Base-by-base conservation (phyloP, 2,888 invertebrate species). In the Eupithecia subumbrata region DNA sequence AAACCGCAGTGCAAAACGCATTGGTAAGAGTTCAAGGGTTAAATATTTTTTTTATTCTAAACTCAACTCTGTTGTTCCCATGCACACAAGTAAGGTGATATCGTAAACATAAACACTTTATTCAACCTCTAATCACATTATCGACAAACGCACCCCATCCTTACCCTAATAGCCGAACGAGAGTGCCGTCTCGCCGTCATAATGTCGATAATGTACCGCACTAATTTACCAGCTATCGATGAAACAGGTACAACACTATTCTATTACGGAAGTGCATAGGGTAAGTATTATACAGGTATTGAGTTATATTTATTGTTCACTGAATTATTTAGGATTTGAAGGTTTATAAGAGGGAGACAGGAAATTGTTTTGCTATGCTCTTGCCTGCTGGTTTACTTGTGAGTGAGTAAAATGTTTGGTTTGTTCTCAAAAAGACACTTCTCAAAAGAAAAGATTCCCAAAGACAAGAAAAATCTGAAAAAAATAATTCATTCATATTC, bases 151-250 rank as follows among this genome's bases (percentile, higher is more conserved):
- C 45, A 16, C 22, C 76, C 71, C 91, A 84, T 67, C 91, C 78
- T 90, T 92, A 89, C 48, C 76, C 80, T 90, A 91, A 90, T 89
- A 87, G 88, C 86, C 84, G 78, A 80, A 82, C 82, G 84, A 87
- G 86, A 92, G 92, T 93, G 93, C 92, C 91, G 92, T 93, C 93
- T 88, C 91, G 92, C 87, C 91, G 82, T 87, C 91, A 88, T 93
- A 92, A 93, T 86, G 82, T 92, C 90, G 90, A 91, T 89, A 91
- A 93, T 89, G 88, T 89, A 92, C 90, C 81, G 81, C 90, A 88
- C 90, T 93, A 92, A 93, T 93, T 92, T 83, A 82, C 60, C 82
- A 77, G 80, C 76, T 85, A 89, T 89, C 88, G 88, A 86, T 86
- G 86, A 86, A 86, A 85, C 79, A 74, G 69, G 71, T 45, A 85